Percentiles rank a stretch among this genome's conserved stretches.
These are phyloP conservation scores for Thumatha senex DNA, from an alignment of 2,888 invertebrate genomes.

Conservation along the genomic window DNA sequence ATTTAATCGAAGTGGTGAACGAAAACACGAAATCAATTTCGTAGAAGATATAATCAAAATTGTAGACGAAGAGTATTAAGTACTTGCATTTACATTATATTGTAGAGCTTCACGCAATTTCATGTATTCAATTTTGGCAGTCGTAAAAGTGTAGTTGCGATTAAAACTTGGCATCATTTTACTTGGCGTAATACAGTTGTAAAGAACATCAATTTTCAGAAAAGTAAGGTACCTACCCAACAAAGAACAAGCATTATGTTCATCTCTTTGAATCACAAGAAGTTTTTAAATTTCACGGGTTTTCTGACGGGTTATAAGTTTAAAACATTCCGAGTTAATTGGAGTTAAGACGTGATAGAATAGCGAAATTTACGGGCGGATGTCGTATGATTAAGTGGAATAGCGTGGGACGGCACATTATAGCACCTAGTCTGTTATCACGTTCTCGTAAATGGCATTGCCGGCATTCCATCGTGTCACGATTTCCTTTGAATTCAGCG, in stretches of 20 bases:
- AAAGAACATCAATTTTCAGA: slow-evolving; percentile 52
- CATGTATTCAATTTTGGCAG: slow-evolving; percentile 34
- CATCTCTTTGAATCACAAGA: slow-evolving; percentile 26
- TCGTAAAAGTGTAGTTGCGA: slow-evolving; percentile 47
- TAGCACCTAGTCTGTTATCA: slow-evolving; percentile 45
- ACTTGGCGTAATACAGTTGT: slow-evolving; percentile 48
- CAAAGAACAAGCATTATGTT: slow-evolving; percentile 21
- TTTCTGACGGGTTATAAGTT: slow-evolving; percentile 30
- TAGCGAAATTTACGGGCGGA: slow-evolving; percentile 38
- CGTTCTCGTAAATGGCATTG: slow-evolving; percentile 34
- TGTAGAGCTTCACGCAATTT: slow-evolving; percentile 28
- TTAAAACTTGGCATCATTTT: slow-evolving; percentile 65
- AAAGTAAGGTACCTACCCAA: slow-evolving; percentile 43
- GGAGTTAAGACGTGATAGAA: slow-evolving; percentile 44
- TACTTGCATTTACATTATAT: no score
- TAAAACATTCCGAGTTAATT: slow-evolving; percentile 45
- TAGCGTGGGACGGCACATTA: slow-evolving; percentile 33
- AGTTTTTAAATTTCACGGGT: slow-evolving; percentile 40
- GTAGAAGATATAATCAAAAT: no score
- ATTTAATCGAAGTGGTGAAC: no score
- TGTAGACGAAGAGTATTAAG: no score
- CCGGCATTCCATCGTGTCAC: slow-evolving; percentile 37
- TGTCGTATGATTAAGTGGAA: slow-evolving; percentile 46
- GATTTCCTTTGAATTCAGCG: slow-evolving; percentile 23
- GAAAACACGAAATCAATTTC: no score